These are phyloP conservation scores for Raja brachyura DNA, from an alignment of 2,113 vertebrate species.

Conservation along the genomic window DNA sequence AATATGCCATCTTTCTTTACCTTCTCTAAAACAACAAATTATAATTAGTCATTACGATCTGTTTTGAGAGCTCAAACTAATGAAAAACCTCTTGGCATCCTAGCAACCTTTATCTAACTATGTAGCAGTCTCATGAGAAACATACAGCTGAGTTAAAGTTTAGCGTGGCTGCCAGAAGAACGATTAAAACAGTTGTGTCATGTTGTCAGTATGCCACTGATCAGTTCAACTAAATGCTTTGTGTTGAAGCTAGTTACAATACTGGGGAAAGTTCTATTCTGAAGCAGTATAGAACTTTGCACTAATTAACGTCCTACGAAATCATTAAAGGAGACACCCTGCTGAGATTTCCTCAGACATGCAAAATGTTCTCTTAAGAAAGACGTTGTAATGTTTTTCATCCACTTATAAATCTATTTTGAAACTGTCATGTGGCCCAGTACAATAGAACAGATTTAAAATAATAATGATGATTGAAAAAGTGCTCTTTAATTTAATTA, in stretches of 20 bases:
- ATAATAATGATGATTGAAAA: neutral
- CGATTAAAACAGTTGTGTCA: neutral
- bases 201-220: neutral
- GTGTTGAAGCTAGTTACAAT: neutral
- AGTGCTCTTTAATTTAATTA: slow-evolving; percentile 14
- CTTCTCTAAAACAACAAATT: neutral
- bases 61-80: neutral
- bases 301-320: neutral
- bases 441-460: neutral
- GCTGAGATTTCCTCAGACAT: neutral
- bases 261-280: neutral
- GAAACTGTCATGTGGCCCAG: neutral
- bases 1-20: neutral
- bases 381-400: neutral
- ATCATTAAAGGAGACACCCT: neutral
- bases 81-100: neutral
- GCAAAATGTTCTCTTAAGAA: slow-evolving; percentile 4
- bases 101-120: neutral
- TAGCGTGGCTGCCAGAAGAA: neutral
- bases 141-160: neutral
- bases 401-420: neutral
- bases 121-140: neutral
- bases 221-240: neutral
- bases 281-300: neutral
- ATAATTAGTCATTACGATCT: neutral